phyloP scores from a whole-genome alignment of 2,888 invertebrate genomes.

The Pandemis corylana region DNA sequence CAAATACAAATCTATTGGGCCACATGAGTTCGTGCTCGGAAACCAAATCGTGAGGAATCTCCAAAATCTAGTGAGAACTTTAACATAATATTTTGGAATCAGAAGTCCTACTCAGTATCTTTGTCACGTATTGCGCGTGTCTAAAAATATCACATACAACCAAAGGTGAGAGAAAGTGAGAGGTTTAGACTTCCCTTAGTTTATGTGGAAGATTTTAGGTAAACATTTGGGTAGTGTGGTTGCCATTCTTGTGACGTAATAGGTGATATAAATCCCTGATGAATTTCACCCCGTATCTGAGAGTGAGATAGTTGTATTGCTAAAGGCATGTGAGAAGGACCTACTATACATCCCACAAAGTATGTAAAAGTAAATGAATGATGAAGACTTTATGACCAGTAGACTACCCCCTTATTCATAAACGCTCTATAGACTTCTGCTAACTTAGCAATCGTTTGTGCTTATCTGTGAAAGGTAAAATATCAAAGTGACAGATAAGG shows the following conservation, averaged over 20 bases:
- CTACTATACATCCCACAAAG: too few relatives aligned
- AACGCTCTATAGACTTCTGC: too few relatives aligned
- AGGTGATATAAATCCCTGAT: background rate
- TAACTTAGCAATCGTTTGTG: too few relatives aligned
- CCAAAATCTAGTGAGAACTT: background rate
- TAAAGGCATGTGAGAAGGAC: background rate
- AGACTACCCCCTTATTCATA: too few relatives aligned
- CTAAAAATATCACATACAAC: background rate
- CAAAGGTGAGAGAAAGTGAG: slow-evolving; percentile 9
- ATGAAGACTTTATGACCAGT: too few relatives aligned
- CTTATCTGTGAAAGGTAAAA: too few relatives aligned
- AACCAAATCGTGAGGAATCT: background rate
- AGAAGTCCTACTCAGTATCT: background rate
- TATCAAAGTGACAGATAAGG: too few relatives aligned
- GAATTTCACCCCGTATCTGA: background rate
- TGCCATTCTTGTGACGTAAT: too few relatives aligned
- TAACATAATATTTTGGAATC: background rate
- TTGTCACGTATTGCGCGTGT: slow-evolving; percentile 9
- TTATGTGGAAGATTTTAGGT: too few relatives aligned
- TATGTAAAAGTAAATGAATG: too few relatives aligned
- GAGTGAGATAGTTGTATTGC: background rate
- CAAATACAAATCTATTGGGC: background rate
- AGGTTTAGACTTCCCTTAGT: background rate
- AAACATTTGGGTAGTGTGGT: too few relatives aligned
- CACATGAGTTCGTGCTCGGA: background rate